Evolutionary conservation across 2,888 invertebrate genomes (phyloP).

Genomic region (Macrophya annulata): DNA sequence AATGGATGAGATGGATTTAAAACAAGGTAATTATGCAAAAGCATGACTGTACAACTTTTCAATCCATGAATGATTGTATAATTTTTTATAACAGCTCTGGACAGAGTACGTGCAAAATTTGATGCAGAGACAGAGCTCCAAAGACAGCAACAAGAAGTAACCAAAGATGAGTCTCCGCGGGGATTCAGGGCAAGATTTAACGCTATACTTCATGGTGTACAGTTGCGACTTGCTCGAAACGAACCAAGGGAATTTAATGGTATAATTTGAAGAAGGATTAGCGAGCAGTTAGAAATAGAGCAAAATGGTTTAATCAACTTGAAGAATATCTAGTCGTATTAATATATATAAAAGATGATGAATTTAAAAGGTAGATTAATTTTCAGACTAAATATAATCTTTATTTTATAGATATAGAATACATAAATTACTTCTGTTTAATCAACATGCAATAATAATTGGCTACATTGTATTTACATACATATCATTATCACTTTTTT

Average conservation of each 20-base stretch:
- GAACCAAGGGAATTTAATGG: conserved; percentile 35
- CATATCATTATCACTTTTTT: conserved; percentile 27
- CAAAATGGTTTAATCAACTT: too few species aligned
- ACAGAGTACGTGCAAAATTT: conserved; percentile 85
- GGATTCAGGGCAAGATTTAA: conserved; percentile 71
- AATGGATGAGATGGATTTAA: conserved; percentile 91
- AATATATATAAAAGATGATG: background rate
- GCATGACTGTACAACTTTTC: background rate
- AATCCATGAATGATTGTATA: background rate
- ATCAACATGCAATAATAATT: conserved; percentile 70
- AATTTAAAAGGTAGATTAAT: background rate
- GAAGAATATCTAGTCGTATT: background rate
- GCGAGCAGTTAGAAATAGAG: too few species aligned
- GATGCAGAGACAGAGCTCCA: conserved; percentile 80
- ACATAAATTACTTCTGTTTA: conserved; percentile 71
- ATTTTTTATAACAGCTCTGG: conserved; percentile 82
- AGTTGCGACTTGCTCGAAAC: conserved; percentile 68
- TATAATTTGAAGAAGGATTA: conserved; percentile 23
- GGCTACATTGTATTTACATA: conserved; percentile 57
- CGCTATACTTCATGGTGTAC: conserved; percentile 71
- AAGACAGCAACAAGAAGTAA: conserved; percentile 63
- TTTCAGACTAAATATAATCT: conserved; percentile 72
- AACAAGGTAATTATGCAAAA: conserved; percentile 81
- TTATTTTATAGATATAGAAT: conserved; percentile 73
- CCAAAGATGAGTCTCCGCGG: conserved; percentile 61